Conservation (phyloP, 2,113 vertebrate genomes). For the Meleagris gallopavo region DNA sequence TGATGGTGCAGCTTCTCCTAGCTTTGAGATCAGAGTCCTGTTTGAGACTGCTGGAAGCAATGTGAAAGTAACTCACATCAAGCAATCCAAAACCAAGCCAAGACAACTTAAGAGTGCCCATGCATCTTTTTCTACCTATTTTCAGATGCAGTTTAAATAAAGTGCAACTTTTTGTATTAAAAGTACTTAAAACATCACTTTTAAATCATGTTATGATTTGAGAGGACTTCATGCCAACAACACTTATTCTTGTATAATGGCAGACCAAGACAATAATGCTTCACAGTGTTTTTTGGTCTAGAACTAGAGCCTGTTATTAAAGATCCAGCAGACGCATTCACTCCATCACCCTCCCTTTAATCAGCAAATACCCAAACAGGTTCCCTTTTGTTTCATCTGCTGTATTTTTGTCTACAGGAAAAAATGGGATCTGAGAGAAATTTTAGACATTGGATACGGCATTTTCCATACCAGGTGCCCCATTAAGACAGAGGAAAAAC, state of each 20-base stretch:
- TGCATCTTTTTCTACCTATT: neutral
- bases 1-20: neutral
- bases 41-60: neutral
- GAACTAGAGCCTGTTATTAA: neutral
- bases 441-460: neutral
- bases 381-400: neutral
- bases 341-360: neutral
- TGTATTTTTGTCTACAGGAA: neutral
- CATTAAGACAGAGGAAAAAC: neutral
- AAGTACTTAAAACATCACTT: neutral
- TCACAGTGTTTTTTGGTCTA: neutral
- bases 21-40: neutral
- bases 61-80: neutral
- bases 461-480: neutral
- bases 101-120: neutral
- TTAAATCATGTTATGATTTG: neutral
- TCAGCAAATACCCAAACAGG: neutral
- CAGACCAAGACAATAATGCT: neutral
- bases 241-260: neutral
- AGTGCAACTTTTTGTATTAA: neutral
- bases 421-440: neutral
- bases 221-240: neutral
- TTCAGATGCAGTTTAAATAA: neutral
- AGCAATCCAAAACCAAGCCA: neutral
- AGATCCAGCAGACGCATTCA: rapidly evolving